Evolutionary conservation across 2,797 vertebrate genomes (phyloP).

Genomic region (Furcifer pardalis): DNA sequence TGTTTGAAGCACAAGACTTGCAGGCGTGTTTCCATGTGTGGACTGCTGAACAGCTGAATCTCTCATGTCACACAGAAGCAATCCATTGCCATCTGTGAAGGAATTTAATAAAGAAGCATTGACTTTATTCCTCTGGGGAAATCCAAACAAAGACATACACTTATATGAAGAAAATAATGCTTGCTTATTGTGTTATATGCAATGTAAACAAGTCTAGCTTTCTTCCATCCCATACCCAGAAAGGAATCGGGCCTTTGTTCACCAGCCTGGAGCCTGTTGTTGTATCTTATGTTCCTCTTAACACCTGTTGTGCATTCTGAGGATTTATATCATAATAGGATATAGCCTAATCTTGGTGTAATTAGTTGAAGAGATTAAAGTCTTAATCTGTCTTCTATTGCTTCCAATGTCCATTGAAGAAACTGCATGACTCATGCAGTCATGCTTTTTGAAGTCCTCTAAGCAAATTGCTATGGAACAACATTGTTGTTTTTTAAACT

Average conservation of each 20-base stretch:
- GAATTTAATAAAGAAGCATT: neutral
- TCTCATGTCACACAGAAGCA: neutral
- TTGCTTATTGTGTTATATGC: neutral
- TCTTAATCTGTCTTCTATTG: slow-evolving; percentile 19
- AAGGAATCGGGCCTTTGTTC: neutral
- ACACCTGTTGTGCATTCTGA: slow-evolving; percentile 44
- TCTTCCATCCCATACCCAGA: neutral
- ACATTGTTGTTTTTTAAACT: neutral
- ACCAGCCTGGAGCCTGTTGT: neutral
- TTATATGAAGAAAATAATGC: slow-evolving; percentile 8
- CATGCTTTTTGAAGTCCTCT: neutral
- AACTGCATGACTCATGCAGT: rapidly evolving
- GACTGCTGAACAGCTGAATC: neutral
- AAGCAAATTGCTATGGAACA: rapidly evolving
- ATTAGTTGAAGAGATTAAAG: neutral
- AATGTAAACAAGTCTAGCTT: neutral
- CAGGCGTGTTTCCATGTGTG: neutral
- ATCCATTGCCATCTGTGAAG: neutral
- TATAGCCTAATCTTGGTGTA: neutral
- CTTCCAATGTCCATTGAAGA: slow-evolving; percentile 27
- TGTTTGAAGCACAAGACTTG: neutral
- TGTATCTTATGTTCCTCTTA: neutral
- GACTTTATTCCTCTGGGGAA: neutral
- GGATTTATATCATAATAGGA: rapidly evolving
- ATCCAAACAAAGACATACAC: neutral